Conservation (phyloP, 2,888 invertebrate genomes). For the Thelaira solivaga region DNA sequence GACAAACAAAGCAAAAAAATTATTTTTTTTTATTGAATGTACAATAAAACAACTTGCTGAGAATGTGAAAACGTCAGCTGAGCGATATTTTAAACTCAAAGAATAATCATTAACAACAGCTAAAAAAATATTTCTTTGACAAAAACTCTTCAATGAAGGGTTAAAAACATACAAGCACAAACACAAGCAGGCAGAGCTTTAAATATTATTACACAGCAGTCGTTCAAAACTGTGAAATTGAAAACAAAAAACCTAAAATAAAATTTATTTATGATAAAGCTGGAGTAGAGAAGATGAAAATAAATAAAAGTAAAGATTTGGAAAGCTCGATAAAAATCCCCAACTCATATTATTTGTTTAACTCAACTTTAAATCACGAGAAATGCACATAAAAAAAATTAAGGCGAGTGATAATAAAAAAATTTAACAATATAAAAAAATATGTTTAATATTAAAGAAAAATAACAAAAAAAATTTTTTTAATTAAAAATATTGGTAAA, state of each 20-base stretch:
- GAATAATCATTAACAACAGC: constrained; percentile 43
- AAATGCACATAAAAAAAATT: background rate
- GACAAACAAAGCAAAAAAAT: constrained; percentile 27
- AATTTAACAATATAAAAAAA: constrained; percentile 18
- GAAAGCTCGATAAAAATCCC: constrained; percentile 47
- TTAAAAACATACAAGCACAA: constrained; percentile 17
- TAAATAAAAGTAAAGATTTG: constrained; percentile 36
- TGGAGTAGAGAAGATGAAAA: constrained; percentile 21
- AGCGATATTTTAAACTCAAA: constrained; percentile 60
- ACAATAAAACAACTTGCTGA: constrained; percentile 36
- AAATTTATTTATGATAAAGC: constrained; percentile 3
- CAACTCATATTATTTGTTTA: constrained; percentile 53
- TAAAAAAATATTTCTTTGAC: constrained; percentile 58
- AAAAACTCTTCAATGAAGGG: constrained; percentile 44
- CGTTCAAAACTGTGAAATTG: constrained; percentile 55
- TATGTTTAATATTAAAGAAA: too few species aligned
- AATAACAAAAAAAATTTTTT: too few species aligned
- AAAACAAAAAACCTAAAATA: constrained; percentile 3
- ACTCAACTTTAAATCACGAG: constrained; percentile 30
- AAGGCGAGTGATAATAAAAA: background rate
- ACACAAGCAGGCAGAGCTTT: too few species aligned
- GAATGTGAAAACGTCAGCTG: constrained; percentile 70
- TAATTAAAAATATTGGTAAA: background rate
- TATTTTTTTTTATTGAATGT: too few species aligned
- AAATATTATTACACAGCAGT: constrained; percentile 50